Base-by-base conservation (phyloP, 2,888 invertebrate species). In the Ecliptopera silaceata region DNA sequence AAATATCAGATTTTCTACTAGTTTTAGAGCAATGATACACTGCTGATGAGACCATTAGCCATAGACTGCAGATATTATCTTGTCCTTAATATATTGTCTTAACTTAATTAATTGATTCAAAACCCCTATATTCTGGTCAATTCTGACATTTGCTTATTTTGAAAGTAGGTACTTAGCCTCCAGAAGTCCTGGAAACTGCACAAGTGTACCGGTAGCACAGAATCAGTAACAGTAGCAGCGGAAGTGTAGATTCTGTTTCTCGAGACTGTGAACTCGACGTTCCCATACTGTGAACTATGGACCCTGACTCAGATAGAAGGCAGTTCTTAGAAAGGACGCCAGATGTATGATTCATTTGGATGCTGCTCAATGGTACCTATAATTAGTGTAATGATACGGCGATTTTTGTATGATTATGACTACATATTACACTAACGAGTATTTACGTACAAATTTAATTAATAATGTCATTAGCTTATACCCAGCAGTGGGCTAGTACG, bases 251-350 rank as follows among this genome's bases (percentile, higher is more conserved):
- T 44, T 49, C 55, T 43, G 47, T 54, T 48, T 26, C 36, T 43
- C 31, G 31, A 13, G 22, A 29, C 34, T 47, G 22, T 15, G 17
- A 12, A 22, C 43, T n/a, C 38, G 38, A 18, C 47, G 59, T 46
- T 39, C 64, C 45, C 57, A 56, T 51, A 58, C 29, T 17, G 12
- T 61, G 69, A 69, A 65, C 72, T 71, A 60, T 68, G 70, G 65
- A 64, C 71, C 59, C 43, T 71, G 71, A 70, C 52, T 59, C 54
- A 56, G 52, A 54, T 39, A 56, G 56, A 56, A 46, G 55, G 59
- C 58, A 47, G 54, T 59, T 74, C 77, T 63, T 60, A 64, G 72
- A 75, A 75, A 64, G 70, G 72, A 75, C 66, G 74, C 60, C 63
- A 63, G 42, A 38, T 60, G 59, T 34, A 42, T 59, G 53, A 50